Conservation (phyloP, 2,888 invertebrate genomes). For the Antitype chi region DNA sequence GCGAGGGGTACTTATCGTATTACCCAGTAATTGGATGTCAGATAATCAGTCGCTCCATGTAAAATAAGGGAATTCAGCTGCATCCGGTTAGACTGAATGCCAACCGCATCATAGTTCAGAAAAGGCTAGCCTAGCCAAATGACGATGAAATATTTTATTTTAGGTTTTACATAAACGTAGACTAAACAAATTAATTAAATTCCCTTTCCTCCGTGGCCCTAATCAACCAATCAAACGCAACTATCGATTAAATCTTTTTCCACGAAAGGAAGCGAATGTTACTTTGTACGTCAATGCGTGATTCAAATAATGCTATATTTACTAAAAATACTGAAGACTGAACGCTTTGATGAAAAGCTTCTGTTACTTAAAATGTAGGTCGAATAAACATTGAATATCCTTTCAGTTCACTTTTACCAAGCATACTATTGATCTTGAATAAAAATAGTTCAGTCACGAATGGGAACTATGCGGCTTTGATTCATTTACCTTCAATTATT, state of each 20-base stretch:
- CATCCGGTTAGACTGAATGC: too few species aligned
- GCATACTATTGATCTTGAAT: slow-evolving; percentile 51
- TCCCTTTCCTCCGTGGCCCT: background rate
- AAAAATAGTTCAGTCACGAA: slow-evolving; percentile 50
- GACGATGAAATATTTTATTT: background rate
- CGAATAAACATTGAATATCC: slow-evolving; percentile 63
- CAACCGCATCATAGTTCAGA: too few species aligned
- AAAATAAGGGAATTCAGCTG: too few species aligned
- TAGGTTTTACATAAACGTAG: background rate
- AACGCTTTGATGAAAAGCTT: slow-evolving; percentile 66
- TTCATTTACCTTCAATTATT: slow-evolving; percentile 16
- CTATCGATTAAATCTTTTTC: slow-evolving; percentile 65
- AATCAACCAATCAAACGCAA: slow-evolving; percentile 48
- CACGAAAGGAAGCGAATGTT: slow-evolving; percentile 67
- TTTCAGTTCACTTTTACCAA: slow-evolving; percentile 48
- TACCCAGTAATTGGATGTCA: too few species aligned
- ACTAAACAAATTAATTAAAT: background rate
- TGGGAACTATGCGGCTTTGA: slow-evolving; percentile 26
- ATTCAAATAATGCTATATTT: slow-evolving; percentile 70
- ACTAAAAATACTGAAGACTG: slow-evolving; percentile 59
- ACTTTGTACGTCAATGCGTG: slow-evolving; percentile 71
- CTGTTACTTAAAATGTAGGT: slow-evolving; percentile 66
- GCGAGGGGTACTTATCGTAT: too few species aligned
- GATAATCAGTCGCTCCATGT: too few species aligned
- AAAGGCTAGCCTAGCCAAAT: too few species aligned